Conservation (phyloP, 2,888 invertebrate genomes). For the Dusona sp. region DNA sequence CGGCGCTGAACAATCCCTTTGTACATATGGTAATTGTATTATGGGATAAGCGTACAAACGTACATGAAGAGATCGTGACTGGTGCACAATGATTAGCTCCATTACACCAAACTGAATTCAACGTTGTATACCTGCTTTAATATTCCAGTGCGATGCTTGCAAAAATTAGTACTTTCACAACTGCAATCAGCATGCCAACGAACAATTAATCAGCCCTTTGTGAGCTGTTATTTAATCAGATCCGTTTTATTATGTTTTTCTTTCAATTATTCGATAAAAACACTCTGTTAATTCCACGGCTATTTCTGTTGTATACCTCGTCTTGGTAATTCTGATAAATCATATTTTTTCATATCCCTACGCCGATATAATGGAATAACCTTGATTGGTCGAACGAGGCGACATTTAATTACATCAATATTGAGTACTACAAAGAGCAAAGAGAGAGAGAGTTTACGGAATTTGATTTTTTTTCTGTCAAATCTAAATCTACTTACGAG, state of each 20-base stretch:
- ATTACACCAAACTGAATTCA: conserved; percentile 18
- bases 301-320: neutral
- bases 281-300: too few relatives aligned
- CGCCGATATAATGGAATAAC: neutral
- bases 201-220: conserved; percentile 1
- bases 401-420: neutral
- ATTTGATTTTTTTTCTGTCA: neutral
- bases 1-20: conserved; percentile 16
- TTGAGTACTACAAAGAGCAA: neutral
- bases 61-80: conserved; percentile 25
- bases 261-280: conserved; percentile 12
- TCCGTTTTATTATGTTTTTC: neutral
- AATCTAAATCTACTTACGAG: neutral
- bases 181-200: conserved; percentile 4
- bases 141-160: neutral
- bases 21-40: conserved; percentile 47
- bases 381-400: neutral
- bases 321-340: neutral
- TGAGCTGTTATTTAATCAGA: neutral
- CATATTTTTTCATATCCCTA: neutral
- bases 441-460: neutral
- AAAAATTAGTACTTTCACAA: conserved; percentile 12
- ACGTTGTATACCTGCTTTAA: conserved; percentile 1
- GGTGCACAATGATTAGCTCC: conserved; percentile 15
- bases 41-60: conserved; percentile 38